These are phyloP conservation scores for Polydrusus pterygomalis DNA, from an alignment of 2,888 invertebrate species.

Conservation along the genomic window DNA sequence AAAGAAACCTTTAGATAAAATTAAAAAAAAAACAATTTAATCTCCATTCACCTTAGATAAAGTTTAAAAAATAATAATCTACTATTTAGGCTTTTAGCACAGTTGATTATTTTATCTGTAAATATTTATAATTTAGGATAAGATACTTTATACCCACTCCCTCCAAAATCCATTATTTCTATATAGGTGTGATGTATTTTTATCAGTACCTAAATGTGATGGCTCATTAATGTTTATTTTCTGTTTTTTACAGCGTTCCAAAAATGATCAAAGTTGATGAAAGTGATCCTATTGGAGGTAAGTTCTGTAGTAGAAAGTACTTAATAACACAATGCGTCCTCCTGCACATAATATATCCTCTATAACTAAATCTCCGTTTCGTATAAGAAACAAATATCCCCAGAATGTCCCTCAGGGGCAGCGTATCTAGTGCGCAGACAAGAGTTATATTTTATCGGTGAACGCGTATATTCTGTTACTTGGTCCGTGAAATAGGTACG, in stretches of 20 bases:
- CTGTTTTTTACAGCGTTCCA: conserved; percentile 5
- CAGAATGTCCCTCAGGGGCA: no score
- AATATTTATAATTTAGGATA: conserved; percentile 31
- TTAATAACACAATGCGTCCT: no score
- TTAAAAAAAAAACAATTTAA: neutral
- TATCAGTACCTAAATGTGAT: neutral
- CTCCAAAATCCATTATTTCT: conserved; percentile 12
- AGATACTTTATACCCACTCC: conserved; percentile 13
- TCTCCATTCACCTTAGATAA: neutral
- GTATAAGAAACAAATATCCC: no score
- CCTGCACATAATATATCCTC: no score
- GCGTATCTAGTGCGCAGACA: no score
- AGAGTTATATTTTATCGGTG: no score
- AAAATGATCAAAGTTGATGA: conserved; percentile 54
- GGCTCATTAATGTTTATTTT: neutral
- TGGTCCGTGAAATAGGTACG: no score
- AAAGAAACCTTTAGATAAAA: no score
- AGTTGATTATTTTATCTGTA: conserved; percentile 24
- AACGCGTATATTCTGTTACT: no score
- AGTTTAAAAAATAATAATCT: conserved; percentile 18
- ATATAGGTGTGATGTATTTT: conserved; percentile 18
- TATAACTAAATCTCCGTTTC: no score
- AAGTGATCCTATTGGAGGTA: conserved; percentile 51
- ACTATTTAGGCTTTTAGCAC: neutral
- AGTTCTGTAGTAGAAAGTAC: no score